phyloP scores from a whole-genome alignment of 2,113 vertebrate species.

The Megaptera novaeangliae region DNA sequence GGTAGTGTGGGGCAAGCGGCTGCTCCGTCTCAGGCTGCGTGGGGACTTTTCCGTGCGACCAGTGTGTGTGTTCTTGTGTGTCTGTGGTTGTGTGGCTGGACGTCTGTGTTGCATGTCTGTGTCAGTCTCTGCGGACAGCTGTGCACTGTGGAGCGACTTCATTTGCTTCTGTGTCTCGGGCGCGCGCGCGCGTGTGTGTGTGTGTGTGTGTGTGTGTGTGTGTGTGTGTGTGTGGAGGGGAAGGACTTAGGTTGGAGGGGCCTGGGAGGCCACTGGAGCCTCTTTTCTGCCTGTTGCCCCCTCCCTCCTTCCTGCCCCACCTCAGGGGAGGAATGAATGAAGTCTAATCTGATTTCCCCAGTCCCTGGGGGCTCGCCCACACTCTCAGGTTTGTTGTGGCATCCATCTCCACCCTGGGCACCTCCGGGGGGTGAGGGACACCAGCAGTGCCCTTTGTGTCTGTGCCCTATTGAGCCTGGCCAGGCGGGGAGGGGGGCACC shows the following conservation, averaged over 20 bases:
- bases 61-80: background rate
- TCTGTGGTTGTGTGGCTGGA: background rate
- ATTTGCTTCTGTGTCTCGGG: background rate
- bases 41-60: background rate
- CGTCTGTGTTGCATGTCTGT: accelerated
- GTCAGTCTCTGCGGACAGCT: background rate
- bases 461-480: background rate
- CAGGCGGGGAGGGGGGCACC: background rate
- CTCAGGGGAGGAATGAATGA: background rate
- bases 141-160: background rate
- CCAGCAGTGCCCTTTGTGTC: background rate
- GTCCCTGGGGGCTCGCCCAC: background rate
- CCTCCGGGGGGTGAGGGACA: background rate
- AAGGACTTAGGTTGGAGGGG: no score
- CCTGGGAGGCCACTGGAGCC: background rate
- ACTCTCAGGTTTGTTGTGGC: background rate
- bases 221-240: accelerated
- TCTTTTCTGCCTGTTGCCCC: background rate
- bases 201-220: accelerated
- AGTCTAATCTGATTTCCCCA: background rate
- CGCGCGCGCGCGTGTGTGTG: accelerated
- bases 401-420: background rate
- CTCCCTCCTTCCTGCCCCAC: background rate
- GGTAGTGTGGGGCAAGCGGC: no score
- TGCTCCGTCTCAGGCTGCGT: background rate